Evolutionary conservation across 2,797 vertebrate species (phyloP), one percentile per base, ranked within the genome.

Genomic region (Limnodromus scolopaceus): DNA sequence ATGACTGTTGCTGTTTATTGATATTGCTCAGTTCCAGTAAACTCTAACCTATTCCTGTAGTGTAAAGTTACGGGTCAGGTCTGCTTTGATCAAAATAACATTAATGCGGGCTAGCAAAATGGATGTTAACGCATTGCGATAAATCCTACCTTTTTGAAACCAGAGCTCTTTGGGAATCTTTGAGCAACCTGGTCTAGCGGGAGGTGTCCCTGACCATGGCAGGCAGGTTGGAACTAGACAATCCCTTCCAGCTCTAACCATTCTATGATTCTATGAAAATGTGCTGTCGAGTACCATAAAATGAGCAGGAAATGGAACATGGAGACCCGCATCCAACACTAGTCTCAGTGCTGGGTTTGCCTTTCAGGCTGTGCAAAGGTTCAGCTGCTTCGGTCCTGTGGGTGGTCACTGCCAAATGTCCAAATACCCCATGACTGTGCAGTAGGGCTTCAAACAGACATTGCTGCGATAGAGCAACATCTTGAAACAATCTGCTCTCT

Each of bases 1-100:
- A 64, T 71, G 84, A 64, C 69, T 81, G n/a, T 14, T 71, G n/a
- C 34, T 80, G 63, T 69, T 95, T 91, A 68, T 68, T 84, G 76
- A 45, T 76, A 39, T 14, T 84, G 54, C 24, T 86, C 25, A 45
- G 30, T 96, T 95, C 94, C 79, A 76, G 77, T 72, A 91, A 93
- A 90, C 30, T 80, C 49, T 66, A 90, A 24, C 49, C 41, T 69
- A 2, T 77, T 96, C 63, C 70, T 54, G 27, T 28, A 81, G 57
- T 11, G 19, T 79, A 64, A 92, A 66, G 66, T 76, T 65, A 70
- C 58, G 70, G 79, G 49, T 84, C 55, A 74, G 16, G 46, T 80
- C 51, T 57, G 41, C 38, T 89, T 96, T 9, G 1, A 85, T 79
- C 34, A 57, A 74, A 87, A 78, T 48, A 49, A 36, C 7, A 9